These are phyloP conservation scores for Cryptus viduatorius DNA, from an alignment of 2,888 invertebrate species.

Conservation along the genomic window DNA sequence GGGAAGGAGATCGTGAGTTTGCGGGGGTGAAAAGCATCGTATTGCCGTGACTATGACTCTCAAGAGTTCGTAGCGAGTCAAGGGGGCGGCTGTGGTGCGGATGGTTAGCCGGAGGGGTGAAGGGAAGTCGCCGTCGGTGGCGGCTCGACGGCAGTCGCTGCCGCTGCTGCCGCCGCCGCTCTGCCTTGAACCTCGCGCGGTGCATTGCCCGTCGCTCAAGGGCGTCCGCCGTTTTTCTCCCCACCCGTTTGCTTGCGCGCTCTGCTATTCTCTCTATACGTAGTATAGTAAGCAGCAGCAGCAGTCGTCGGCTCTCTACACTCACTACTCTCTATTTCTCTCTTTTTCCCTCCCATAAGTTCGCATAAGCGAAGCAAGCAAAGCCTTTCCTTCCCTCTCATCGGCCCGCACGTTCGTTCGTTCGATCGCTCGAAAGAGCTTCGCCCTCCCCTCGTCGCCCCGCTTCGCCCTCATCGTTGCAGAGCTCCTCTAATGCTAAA, in stretches of 20 bases:
- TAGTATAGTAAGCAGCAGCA: no score
- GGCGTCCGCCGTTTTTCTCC: conserved; percentile 82
- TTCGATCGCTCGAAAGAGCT: conserved; percentile 7
- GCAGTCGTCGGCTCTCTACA: conserved; percentile 28
- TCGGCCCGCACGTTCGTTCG: conserved; percentile 15
- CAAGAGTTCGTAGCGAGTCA: conserved; percentile 53
- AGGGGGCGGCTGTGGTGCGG: conserved; percentile 59
- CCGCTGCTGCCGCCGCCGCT: conserved; percentile 79
- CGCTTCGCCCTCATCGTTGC: conserved; percentile 36
- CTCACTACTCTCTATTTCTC: conserved; percentile 4
- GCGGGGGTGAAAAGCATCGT: conserved; percentile 22
- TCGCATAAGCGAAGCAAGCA: background rate
- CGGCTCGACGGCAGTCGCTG: conserved; percentile 77
- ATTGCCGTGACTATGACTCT: conserved; percentile 22
- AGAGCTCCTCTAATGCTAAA: conserved; percentile 5
- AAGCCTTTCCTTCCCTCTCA: conserved; percentile 14
- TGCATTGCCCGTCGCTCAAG: conserved; percentile 85
- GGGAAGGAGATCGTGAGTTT: background rate
- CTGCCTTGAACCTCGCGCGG: conserved; percentile 85
- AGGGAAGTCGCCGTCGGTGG: conserved; percentile 69
- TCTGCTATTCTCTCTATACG: conserved; percentile 41
- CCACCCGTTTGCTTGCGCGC: conserved; percentile 62
- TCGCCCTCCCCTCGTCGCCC: conserved; percentile 58
- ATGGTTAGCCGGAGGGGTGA: conserved; percentile 47
- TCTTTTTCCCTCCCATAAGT: conserved; percentile 4